phyloP scores from a whole-genome alignment of 2,888 invertebrate genomes.

The Pheosia gnoma region DNA sequence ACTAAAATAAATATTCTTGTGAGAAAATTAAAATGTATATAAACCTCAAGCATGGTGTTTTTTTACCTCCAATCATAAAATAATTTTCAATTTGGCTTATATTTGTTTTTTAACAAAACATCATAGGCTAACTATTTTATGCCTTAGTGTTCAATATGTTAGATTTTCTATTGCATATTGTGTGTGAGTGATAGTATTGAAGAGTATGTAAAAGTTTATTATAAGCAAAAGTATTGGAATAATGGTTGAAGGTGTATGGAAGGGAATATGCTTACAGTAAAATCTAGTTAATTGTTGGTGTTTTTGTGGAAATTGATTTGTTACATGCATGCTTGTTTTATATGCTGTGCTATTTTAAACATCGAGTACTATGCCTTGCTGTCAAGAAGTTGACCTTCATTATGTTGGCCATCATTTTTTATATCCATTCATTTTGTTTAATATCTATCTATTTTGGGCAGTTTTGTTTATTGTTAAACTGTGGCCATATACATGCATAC shows the following conservation, averaged over 20 bases:
- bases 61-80: too few relatives aligned
- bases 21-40: too few relatives aligned
- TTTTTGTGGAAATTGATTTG: conserved; percentile 56
- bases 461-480: conserved; percentile 68
- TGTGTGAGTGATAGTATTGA: neutral
- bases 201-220: neutral
- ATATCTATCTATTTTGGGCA: conserved; percentile 82
- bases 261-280: conserved; percentile 11
- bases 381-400: conserved; percentile 98
- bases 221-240: neutral
- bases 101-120: too few relatives aligned
- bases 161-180: too few relatives aligned
- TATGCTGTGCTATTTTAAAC: conserved; percentile 79
- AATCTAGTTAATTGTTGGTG: conserved; percentile 30
- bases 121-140: too few relatives aligned
- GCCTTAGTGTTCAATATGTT: too few relatives aligned
- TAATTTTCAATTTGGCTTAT: too few relatives aligned
- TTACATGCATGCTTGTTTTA: conserved; percentile 79
- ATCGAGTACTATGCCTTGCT: conserved; percentile 85
- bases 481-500: conserved; percentile 78
- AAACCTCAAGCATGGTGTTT: too few relatives aligned
- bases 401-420: conserved; percentile 94
- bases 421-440: conserved; percentile 84
- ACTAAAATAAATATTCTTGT: too few relatives aligned
- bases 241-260: neutral